These are phyloP conservation scores for Drosophila truncata DNA, from an alignment of 1,140 invertebrate species.

Conservation along the genomic window DNA sequence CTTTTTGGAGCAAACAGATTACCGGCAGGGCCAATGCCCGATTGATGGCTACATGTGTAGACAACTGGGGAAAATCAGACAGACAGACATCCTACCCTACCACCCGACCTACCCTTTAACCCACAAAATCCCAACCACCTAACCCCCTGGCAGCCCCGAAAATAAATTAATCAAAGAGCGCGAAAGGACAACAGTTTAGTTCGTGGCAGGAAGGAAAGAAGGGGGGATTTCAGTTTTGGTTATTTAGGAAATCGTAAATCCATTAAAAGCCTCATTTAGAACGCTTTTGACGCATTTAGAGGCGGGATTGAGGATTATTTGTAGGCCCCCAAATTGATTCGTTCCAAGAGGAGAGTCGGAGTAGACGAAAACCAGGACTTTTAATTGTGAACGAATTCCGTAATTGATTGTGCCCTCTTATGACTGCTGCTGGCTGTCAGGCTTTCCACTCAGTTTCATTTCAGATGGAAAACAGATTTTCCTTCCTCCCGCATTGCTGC, in stretches of 20 bases:
- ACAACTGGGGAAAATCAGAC: constrained; percentile 31
- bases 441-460: constrained; percentile 47
- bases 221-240: constrained; percentile 14
- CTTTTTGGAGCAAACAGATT: constrained; percentile 33
- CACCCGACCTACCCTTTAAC: neutral
- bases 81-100: neutral
- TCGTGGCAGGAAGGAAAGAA: neutral
- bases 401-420: constrained; percentile 57
- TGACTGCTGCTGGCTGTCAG: constrained; percentile 38
- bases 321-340: constrained; percentile 53
- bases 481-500: constrained; percentile 15
- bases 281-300: constrained; percentile 74
- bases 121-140: neutral
- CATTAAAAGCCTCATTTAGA: constrained; percentile 81
- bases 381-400: constrained; percentile 52
- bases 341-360: neutral
- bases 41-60: constrained; percentile 66
- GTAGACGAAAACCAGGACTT: constrained; percentile 17
- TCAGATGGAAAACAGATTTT: constrained; percentile 41
- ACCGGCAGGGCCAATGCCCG: constrained; percentile 48
- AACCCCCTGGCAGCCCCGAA: constrained; percentile 25
- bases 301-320: constrained; percentile 45
- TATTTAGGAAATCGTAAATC: constrained; percentile 70
- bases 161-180: constrained; percentile 79
- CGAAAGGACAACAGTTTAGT: constrained; percentile 63